These are phyloP conservation scores for Grapholita molesta DNA, from an alignment of 1,140 invertebrate genomes.

Conservation along the genomic window DNA sequence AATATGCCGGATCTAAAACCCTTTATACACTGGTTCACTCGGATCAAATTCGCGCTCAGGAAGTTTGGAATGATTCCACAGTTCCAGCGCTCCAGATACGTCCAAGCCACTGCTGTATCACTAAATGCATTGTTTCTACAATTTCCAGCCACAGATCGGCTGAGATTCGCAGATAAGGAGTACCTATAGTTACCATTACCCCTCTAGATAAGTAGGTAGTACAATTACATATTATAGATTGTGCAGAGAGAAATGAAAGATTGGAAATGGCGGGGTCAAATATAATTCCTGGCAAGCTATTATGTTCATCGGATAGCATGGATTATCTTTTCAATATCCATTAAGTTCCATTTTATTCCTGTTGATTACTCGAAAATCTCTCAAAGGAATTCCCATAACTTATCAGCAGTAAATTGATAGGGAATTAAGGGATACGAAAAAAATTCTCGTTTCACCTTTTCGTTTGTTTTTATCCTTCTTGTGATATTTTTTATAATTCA, in stretches of 20 bases:
- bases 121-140: conserved; percentile 11
- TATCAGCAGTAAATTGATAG: conserved; percentile 3
- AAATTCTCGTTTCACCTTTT: neutral
- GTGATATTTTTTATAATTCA: neutral
- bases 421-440: neutral
- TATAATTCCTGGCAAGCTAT: too few species aligned
- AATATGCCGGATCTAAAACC: neutral
- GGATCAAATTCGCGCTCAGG: neutral
- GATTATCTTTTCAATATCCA: too few species aligned
- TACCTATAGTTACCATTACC: neutral
- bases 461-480: neutral
- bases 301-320: too few species aligned
- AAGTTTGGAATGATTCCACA: neutral
- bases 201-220: neutral
- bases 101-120: conserved; percentile 6
- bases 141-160: neutral
- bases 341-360: neutral
- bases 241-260: neutral
- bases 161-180: neutral
- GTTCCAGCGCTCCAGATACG: conserved; percentile 1
- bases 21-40: neutral
- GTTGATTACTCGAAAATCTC: neutral
- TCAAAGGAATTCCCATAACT: conserved; percentile 6
- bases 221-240: neutral
- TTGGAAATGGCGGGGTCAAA: too few species aligned